Percentiles rank a stretch among this genome's conserved stretches.
These are phyloP conservation scores for Drosophila subpulchrella DNA, from an alignment of 1,140 invertebrate species.

Conservation along the genomic window DNA sequence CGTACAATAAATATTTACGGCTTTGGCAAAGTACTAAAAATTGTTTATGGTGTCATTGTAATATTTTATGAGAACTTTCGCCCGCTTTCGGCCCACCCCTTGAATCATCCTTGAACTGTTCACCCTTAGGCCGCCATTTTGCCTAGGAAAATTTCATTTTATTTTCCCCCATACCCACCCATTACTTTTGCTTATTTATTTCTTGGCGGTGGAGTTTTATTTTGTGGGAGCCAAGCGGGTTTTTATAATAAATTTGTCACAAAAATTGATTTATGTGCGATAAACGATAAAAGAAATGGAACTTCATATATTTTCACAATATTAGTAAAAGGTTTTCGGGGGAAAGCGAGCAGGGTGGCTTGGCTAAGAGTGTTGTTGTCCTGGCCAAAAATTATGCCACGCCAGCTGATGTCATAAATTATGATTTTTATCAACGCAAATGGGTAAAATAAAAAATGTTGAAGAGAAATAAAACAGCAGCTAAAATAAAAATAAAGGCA, in stretches of 20 bases:
- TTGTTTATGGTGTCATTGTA: conserved; percentile 83
- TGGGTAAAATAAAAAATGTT: conserved; percentile 75
- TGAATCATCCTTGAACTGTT: conserved; percentile 8
- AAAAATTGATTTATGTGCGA: conserved; percentile 84
- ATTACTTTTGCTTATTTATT: conserved; percentile 42
- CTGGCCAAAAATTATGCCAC: conserved; percentile 67
- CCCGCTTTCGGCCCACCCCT: conserved; percentile 9
- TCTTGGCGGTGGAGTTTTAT: conserved; percentile 28
- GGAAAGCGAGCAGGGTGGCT: conserved; percentile 6
- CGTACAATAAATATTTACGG: conserved; percentile 79
- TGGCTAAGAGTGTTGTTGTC: conserved; percentile 18
- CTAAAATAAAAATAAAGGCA: conserved; percentile 59
- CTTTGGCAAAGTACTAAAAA: conserved; percentile 79
- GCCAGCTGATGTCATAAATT: conserved; percentile 81
- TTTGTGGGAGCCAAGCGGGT: conserved; percentile 45
- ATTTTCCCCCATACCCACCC: conserved; percentile 26
- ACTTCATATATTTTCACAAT: conserved; percentile 65
- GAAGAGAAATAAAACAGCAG: conserved; percentile 48
- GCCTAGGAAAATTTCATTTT: conserved; percentile 43
- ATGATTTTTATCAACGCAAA: conserved; percentile 83
- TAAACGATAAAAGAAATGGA: conserved; percentile 79
- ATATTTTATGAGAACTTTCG: conserved; percentile 78
- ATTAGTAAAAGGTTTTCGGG: conserved; percentile 48
- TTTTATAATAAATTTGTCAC: conserved; percentile 84
- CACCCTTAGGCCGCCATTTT: conserved; percentile 32